phyloP scores from a whole-genome alignment of 2,888 invertebrate species.

The Thereva nobilitata region DNA sequence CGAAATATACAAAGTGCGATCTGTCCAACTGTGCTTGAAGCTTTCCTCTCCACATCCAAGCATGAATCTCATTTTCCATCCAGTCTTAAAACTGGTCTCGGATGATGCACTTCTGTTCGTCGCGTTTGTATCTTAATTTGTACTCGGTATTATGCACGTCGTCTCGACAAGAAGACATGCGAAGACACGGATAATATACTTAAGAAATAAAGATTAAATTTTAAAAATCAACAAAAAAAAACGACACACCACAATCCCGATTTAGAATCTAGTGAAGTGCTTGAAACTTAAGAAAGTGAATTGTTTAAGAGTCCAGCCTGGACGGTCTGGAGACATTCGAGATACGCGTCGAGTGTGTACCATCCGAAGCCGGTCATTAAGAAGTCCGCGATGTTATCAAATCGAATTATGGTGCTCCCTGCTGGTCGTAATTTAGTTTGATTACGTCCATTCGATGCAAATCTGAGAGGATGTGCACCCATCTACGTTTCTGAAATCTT shows the following conservation, averaged over 20 bases:
- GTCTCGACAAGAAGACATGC: not conserved
- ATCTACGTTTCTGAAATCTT: not conserved
- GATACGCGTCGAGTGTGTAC: no score
- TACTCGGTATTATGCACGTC: not conserved
- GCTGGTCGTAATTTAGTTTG: constrained; percentile 20
- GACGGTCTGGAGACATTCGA: no score
- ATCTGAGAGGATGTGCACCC: constrained; percentile 15
- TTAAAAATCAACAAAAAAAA: no score
- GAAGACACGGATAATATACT: no score
- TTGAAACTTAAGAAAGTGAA: no score
- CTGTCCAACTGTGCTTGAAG: constrained; percentile 1
- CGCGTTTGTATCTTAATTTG: constrained; percentile 3
- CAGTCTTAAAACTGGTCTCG: constrained; percentile 26
- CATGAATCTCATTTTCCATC: not conserved
- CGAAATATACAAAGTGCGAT: not conserved
- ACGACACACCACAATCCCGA: no score
- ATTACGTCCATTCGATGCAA: constrained; percentile 15
- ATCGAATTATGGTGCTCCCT: constrained; percentile 26
- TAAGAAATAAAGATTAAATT: no score
- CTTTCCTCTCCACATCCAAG: constrained; percentile 14
- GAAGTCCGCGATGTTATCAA: constrained; percentile 21
- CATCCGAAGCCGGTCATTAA: constrained; percentile 9
- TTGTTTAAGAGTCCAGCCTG: no score
- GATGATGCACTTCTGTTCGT: constrained; percentile 12
- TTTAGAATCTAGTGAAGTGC: no score